These are phyloP conservation scores for Prunella fulvescens DNA, from an alignment of 2,113 vertebrate genomes.

Conservation along the genomic window DNA sequence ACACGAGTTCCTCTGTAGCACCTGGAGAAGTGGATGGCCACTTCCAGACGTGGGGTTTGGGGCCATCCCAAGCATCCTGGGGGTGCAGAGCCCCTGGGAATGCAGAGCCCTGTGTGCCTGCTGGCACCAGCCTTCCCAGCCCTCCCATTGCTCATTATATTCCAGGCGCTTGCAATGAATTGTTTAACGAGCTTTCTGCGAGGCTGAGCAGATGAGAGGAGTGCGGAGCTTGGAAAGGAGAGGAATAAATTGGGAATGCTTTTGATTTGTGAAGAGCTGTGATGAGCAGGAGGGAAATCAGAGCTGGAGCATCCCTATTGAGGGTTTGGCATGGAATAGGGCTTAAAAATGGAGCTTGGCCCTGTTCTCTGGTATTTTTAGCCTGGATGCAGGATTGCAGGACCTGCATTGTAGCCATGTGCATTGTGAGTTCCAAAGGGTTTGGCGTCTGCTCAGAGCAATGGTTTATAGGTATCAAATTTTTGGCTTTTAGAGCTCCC, in stretches of 20 bases:
- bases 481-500: background rate
- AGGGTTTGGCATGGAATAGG: background rate
- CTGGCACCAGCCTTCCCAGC: background rate
- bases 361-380: background rate
- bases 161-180: background rate
- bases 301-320: background rate
- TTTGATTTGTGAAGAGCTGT: background rate
- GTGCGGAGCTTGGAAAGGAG: background rate
- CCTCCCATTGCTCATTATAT: background rate
- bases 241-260: background rate
- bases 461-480: background rate
- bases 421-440: background rate
- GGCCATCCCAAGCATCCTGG: background rate
- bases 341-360: background rate
- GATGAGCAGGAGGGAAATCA: background rate
- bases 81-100: background rate
- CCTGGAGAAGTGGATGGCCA: background rate
- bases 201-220: conserved; percentile 11
- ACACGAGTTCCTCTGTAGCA: fast-evolving
- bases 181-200: background rate
- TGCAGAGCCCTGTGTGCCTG: background rate
- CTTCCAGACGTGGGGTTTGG: background rate
- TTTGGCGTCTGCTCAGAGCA: background rate
- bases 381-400: background rate
- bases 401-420: fast-evolving